phyloP scores from a whole-genome alignment of 2,797 vertebrate species.

The Chiloscyllium punctatum region DNA sequence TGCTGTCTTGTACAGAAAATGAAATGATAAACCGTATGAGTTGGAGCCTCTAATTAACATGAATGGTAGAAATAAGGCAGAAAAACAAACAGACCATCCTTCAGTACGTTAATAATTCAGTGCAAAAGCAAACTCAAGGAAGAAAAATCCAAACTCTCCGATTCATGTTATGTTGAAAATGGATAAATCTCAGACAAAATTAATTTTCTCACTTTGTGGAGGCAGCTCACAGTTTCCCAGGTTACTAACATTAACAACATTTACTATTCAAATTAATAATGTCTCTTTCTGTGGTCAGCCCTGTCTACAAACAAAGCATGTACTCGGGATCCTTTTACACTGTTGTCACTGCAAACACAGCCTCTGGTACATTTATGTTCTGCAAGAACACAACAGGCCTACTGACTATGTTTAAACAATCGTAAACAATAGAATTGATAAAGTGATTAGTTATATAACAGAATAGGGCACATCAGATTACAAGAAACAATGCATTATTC shows the following conservation, averaged over 20 bases:
- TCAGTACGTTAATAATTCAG: neutral
- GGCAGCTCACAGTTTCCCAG: neutral
- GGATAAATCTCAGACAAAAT: neutral
- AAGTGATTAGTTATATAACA: too few species aligned
- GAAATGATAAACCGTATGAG: neutral
- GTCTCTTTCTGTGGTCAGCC: neutral
- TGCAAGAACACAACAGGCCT: neutral
- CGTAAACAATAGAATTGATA: neutral
- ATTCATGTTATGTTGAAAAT: neutral
- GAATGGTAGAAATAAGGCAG: neutral
- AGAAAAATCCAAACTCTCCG: neutral
- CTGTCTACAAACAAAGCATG: neutral
- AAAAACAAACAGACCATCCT: neutral
- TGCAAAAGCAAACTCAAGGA: neutral
- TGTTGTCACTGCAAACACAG: neutral
- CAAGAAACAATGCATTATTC: neutral
- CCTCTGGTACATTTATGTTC: neutral
- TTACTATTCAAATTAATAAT: neutral
- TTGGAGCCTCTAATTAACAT: neutral
- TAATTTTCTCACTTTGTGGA: neutral
- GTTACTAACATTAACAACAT: neutral
- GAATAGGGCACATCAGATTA: neutral
- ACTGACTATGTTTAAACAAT: neutral
- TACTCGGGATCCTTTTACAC: neutral
- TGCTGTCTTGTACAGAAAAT: neutral